Conservation (phyloP, 1,140 invertebrate genomes). For the Heliconius melpomene region DNA sequence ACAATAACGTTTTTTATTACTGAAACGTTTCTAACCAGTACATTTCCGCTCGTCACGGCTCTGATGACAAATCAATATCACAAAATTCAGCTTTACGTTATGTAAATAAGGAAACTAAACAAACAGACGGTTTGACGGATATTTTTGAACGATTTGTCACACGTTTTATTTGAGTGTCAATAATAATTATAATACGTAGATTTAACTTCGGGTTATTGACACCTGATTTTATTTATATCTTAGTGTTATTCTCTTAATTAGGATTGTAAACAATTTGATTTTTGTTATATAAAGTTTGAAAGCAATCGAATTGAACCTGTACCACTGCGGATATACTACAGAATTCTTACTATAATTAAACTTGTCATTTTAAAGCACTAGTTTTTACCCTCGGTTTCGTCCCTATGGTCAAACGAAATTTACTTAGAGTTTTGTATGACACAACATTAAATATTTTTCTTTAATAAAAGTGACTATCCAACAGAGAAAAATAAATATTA, state of each 20-base stretch:
- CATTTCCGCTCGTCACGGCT: conserved; percentile 6
- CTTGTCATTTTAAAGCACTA: no score
- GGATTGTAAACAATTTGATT: not conserved
- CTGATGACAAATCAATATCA: conserved; percentile 11
- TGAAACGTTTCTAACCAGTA: conserved; percentile 11
- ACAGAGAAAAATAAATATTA: no score
- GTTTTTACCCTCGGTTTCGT: no score
- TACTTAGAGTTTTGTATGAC: no score
- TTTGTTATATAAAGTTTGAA: no score
- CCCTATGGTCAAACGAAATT: no score
- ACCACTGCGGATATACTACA: no score
- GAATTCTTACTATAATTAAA: no score
- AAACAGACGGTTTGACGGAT: conserved; percentile 5
- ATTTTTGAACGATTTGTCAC: conserved; percentile 11
- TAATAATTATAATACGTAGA: not conserved
- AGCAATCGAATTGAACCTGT: no score
- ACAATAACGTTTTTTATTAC: not conserved
- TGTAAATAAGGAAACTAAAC: conserved; percentile 13
- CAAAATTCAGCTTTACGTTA: conserved; percentile 4
- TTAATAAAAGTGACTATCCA: no score
- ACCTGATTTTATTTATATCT: not conserved
- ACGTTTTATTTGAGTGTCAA: not conserved
- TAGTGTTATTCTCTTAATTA: not conserved
- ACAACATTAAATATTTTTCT: no score
- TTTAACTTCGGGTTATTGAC: conserved; percentile 1